Conservation (phyloP, 2,888 invertebrate species). For the Argynnis bischoffii region DNA sequence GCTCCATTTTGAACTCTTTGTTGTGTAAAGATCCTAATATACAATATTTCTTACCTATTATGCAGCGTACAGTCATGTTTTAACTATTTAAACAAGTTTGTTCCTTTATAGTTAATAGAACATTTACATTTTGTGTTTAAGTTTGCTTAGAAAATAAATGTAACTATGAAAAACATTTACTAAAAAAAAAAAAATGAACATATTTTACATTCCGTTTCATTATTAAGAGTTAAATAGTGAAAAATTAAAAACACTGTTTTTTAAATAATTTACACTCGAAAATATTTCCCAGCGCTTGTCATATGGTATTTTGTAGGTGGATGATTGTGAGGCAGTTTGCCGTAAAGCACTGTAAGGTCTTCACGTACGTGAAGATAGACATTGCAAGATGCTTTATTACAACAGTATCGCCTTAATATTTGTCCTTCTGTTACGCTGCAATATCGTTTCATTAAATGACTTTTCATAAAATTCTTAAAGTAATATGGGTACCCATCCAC, state of each 20-base stretch:
- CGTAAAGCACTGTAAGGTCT: conserved; percentile 36
- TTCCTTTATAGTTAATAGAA: too few relatives aligned
- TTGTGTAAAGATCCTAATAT: background rate
- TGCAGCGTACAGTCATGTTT: too few relatives aligned
- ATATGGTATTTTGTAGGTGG: conserved; percentile 38
- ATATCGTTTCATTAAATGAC: conserved; percentile 18
- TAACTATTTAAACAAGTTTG: background rate
- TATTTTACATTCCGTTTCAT: too few relatives aligned
- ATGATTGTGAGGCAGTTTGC: conserved; percentile 44
- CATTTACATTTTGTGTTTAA: too few relatives aligned
- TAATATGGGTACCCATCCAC: conserved; percentile 52
- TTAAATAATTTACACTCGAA: conserved; percentile 30
- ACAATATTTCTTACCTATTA: background rate
- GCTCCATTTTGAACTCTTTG: background rate
- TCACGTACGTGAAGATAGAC: conserved; percentile 45
- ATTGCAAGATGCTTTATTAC: conserved; percentile 49
- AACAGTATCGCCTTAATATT: conserved; percentile 47
- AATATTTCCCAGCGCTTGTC: conserved; percentile 41
- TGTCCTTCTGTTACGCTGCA: background rate
- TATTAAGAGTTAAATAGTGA: too few relatives aligned
- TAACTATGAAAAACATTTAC: too few relatives aligned
- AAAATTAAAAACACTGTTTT: background rate
- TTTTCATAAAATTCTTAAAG: conserved; percentile 41
- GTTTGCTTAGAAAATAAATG: too few relatives aligned
- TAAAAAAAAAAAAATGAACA: too few relatives aligned